These are phyloP conservation scores for Cynopterus sphinx DNA, from an alignment of 2,797 vertebrate genomes.

Conservation along the genomic window DNA sequence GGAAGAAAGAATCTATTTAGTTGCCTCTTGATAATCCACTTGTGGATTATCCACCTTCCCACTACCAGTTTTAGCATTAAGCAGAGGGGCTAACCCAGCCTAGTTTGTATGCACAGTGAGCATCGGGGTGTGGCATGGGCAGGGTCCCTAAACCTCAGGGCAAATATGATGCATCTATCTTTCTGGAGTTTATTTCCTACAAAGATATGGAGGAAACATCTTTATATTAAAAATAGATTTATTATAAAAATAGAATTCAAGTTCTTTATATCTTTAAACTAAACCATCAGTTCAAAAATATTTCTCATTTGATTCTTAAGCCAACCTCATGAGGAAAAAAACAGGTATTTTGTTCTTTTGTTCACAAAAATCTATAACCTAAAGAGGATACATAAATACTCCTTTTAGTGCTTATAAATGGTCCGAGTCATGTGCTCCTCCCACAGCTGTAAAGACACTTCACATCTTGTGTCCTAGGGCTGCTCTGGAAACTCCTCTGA, in stretches of 20 bases:
- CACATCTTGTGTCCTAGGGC: not conserved
- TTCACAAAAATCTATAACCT: not conserved
- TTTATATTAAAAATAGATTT: conserved; percentile 60
- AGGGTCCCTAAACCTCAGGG: not conserved
- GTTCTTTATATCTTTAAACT: conserved; percentile 12
- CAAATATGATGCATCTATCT: not conserved
- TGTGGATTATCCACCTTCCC: not conserved
- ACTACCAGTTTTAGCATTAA: not conserved
- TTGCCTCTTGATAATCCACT: not conserved
- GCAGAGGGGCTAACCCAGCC: not conserved
- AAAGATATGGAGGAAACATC: not conserved
- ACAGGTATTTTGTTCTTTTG: not conserved
- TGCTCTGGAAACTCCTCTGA: not conserved
- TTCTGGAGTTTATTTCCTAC: conserved; percentile 39
- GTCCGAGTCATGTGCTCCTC: not conserved
- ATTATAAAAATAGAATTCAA: conserved; percentile 43
- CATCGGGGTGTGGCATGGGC: not conserved
- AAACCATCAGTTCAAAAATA: not conserved
- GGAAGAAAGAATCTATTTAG: not conserved
- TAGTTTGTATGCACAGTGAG: not conserved
- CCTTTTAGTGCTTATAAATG: not conserved
- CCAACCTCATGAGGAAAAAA: not conserved
- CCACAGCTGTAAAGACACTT: not conserved
- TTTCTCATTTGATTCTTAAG: conserved; percentile 23
- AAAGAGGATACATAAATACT: not conserved